These are phyloP conservation scores for Synergus japonicus DNA, from an alignment of 2,888 invertebrate species.

Conservation along the genomic window DNA sequence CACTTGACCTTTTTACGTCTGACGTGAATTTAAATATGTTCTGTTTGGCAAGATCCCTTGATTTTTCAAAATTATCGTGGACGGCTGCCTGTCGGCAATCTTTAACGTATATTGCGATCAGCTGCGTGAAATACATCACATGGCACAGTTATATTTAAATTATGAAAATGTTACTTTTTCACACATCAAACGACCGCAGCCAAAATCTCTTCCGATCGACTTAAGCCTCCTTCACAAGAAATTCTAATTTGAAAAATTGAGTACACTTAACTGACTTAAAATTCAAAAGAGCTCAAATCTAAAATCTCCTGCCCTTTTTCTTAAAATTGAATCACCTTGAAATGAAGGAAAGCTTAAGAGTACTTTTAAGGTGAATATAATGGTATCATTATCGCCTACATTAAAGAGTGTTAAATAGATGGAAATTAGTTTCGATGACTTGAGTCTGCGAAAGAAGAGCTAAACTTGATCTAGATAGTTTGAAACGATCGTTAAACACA, in stretches of 20 bases:
- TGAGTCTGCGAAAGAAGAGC: not conserved
- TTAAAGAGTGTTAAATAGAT: not conserved
- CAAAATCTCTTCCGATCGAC: too few species aligned
- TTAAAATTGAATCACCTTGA: not conserved
- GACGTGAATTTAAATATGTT: slow-evolving; percentile 9
- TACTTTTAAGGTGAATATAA: not conserved
- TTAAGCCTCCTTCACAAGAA: too few species aligned
- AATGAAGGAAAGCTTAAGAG: not conserved
- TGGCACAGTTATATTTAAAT: not conserved
- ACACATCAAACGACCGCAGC: too few species aligned
- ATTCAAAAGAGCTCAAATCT: too few species aligned
- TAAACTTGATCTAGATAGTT: slow-evolving; percentile 14
- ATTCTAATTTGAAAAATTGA: too few species aligned
- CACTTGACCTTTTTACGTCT: slow-evolving; percentile 22
- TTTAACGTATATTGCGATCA: slow-evolving; percentile 13
- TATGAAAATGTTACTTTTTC: not conserved
- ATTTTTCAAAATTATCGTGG: slow-evolving; percentile 25
- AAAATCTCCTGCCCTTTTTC: too few species aligned
- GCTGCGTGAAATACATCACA: slow-evolving; percentile 27
- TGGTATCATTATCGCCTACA: not conserved
- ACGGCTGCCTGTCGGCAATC: slow-evolving; percentile 22
- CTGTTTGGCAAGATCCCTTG: slow-evolving; percentile 18
- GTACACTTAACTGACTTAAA: too few species aligned
- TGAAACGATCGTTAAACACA: slow-evolving; percentile 26
- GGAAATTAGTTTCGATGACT: not conserved